Percentiles rank a stretch among this genome's conserved stretches.
Evolutionary conservation across 1,140 invertebrate species (phyloP).

Genomic region (Sarcophaga peregrina): DNA sequence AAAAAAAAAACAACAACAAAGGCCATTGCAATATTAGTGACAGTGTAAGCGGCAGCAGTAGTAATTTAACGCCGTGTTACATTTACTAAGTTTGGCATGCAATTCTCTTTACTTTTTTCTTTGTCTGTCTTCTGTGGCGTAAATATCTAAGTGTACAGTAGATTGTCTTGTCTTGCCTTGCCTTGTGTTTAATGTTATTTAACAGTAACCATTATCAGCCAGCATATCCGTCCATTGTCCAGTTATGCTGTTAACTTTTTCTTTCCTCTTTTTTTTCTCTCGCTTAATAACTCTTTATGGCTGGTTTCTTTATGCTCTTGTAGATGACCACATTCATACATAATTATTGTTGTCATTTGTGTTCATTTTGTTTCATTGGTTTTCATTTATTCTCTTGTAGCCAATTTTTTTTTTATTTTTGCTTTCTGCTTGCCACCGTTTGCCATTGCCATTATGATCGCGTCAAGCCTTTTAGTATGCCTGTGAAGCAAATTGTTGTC

Average conservation of each 20-base stretch:
- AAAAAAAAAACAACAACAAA: background rate
- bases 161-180: conserved; percentile 16
- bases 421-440: background rate
- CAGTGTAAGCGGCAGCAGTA: background rate
- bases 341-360: conserved; percentile 42
- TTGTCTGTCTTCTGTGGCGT: background rate
- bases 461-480: conserved; percentile 6
- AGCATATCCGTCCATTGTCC: background rate
- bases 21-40: background rate
- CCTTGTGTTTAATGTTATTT: background rate
- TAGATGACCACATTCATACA: conserved; percentile 32
- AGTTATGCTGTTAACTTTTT: conserved; percentile 26
- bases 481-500: conserved; percentile 35
- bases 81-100: conserved; percentile 39
- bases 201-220: conserved; percentile 9
- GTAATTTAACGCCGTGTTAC: conserved; percentile 38
- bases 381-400: background rate
- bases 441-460: background rate
- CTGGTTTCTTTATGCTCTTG: background rate
- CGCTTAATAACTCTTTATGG: background rate
- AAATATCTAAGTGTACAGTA: background rate
- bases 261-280: conserved; percentile 9
- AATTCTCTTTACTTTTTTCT: background rate
- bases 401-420: no score
- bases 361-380: conserved; percentile 33